Evolutionary conservation across 2,888 invertebrate species (phyloP).

Genomic region (Lacanobia wlatinum): DNA sequence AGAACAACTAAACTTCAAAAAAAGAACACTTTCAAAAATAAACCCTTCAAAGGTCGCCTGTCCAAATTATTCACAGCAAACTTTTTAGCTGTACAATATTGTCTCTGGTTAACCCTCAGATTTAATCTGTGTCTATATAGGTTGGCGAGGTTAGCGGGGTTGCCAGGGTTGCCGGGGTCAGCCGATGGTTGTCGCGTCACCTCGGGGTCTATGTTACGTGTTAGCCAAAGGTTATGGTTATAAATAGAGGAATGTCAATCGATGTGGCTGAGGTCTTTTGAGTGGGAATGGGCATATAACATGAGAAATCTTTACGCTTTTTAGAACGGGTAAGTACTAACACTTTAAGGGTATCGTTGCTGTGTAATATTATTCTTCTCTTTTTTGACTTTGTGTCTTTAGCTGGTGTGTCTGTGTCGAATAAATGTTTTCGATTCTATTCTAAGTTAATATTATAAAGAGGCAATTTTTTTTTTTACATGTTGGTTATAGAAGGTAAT

Average conservation of each 20-base stretch:
- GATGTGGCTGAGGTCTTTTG: conserved; percentile 24
- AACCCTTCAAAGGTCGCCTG: conserved; percentile 28
- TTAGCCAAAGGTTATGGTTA: conserved; percentile 60
- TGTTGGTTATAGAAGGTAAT: too few relatives aligned
- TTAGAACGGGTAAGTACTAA: too few relatives aligned
- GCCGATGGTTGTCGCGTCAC: conserved; percentile 41
- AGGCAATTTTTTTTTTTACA: too few relatives aligned
- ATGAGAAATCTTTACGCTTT: background rate
- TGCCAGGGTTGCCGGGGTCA: conserved; percentile 43
- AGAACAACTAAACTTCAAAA: conserved; percentile 29
- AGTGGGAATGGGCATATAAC: conserved; percentile 10
- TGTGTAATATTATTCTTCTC: too few relatives aligned
- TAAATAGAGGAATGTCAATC: conserved; percentile 57
- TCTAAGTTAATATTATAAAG: too few relatives aligned
- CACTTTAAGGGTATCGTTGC: too few relatives aligned
- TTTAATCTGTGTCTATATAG: conserved; percentile 56
- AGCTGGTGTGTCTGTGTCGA: too few relatives aligned
- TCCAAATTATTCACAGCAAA: conserved; percentile 45
- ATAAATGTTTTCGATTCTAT: too few relatives aligned
- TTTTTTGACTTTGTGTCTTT: too few relatives aligned
- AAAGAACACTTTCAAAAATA: conserved; percentile 6
- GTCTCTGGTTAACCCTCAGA: conserved; percentile 43
- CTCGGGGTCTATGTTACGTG: conserved; percentile 44
- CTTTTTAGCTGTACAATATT: conserved; percentile 32
- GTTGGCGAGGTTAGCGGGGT: conserved; percentile 55